Evolutionary conservation across 1,140 invertebrate species (phyloP).

Genomic region (Portunus trituberculatus): DNA sequence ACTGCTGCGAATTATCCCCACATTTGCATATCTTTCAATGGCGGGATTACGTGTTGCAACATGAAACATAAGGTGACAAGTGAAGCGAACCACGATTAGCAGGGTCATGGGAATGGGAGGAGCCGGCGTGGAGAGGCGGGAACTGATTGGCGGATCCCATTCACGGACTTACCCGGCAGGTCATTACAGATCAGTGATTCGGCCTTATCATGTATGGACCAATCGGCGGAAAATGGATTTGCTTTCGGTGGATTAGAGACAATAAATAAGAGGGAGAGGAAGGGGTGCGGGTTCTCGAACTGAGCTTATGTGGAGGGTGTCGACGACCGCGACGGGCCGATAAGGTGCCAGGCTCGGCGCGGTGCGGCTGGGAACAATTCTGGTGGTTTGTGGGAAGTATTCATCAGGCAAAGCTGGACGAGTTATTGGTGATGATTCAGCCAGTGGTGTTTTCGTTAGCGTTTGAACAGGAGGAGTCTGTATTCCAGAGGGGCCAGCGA

Average conservation of each 20-base stretch:
- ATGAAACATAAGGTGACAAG: slow-evolving; percentile 62
- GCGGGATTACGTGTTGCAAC: slow-evolving; percentile 6
- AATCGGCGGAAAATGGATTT: slow-evolving; percentile 71
- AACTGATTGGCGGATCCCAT: slow-evolving; percentile 53
- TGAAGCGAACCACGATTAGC: slow-evolving; percentile 65
- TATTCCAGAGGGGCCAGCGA: too few species aligned
- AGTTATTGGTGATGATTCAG: background rate
- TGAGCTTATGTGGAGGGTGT: slow-evolving; percentile 56
- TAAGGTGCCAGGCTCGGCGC: background rate
- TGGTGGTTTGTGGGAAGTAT: background rate
- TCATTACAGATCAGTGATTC: slow-evolving; percentile 68
- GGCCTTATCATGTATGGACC: slow-evolving; percentile 63
- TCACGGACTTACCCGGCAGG: slow-evolving; percentile 40
- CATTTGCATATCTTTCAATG: slow-evolving; percentile 24
- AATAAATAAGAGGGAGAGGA: slow-evolving; percentile 57
- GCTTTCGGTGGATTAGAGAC: slow-evolving; percentile 63
- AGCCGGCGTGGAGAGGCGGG: slow-evolving; percentile 7
- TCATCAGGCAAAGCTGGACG: background rate
- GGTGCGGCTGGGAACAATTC: background rate
- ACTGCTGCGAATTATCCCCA: slow-evolving; percentile 40
- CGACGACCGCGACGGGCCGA: background rate
- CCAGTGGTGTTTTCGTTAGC: too few species aligned
- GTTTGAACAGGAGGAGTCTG: too few species aligned
- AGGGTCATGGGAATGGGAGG: slow-evolving; percentile 66
- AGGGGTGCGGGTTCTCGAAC: background rate